These are phyloP conservation scores for Lepilemur ruficaudatus DNA, from an alignment of 2,797 vertebrate species.

Conservation along the genomic window DNA sequence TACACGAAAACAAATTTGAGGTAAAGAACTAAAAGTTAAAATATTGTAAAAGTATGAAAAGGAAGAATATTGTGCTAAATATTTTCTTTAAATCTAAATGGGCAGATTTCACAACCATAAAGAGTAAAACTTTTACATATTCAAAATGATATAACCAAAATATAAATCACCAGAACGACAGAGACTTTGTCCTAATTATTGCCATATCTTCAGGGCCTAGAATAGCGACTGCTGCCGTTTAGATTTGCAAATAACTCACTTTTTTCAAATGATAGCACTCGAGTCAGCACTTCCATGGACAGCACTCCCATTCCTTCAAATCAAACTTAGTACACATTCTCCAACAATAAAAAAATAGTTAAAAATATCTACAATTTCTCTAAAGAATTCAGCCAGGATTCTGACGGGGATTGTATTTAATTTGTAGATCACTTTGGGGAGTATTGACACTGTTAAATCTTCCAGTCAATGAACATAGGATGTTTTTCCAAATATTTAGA, in stretches of 20 bases:
- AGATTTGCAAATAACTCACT: neutral
- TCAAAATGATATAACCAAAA: neutral
- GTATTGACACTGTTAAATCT: neutral
- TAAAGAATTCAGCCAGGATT: neutral
- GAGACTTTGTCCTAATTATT: neutral
- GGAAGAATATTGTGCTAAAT: neutral
- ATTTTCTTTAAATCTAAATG: neutral
- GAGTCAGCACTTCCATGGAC: neutral
- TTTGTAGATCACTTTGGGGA: neutral
- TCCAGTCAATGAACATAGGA: neutral
- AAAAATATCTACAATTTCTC: neutral
- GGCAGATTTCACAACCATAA: neutral
- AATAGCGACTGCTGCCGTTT: neutral
- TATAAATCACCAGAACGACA: neutral
- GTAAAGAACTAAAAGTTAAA: neutral
- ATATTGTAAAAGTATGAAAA: neutral
- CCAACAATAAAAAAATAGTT: neutral
- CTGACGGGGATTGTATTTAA: neutral
- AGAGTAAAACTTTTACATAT: neutral
- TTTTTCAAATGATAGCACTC: neutral
- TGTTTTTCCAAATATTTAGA: neutral
- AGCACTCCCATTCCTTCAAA: neutral
- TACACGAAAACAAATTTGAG: neutral
- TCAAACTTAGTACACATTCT: neutral
- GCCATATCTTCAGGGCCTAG: neutral